Evolutionary conservation across 2,888 invertebrate genomes (phyloP), one percentile per base, ranked within the genome.

Genomic region (Mesochorus sp.): DNA sequence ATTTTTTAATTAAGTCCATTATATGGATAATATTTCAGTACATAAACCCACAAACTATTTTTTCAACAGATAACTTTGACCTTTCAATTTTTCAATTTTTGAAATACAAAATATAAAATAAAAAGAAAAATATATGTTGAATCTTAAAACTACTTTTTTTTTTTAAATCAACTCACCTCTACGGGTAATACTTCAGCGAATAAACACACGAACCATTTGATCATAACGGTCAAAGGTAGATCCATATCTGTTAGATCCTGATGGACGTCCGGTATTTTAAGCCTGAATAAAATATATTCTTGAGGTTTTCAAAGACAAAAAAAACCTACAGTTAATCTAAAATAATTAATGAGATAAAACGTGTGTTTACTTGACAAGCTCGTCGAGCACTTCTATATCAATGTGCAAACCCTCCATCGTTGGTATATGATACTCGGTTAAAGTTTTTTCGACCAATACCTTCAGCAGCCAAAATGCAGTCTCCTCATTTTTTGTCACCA

Each of bases 151-250:
- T 49, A 24, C n/a, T 21, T 2, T 24, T 10, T 24, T 24, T 71
- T 44, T 64, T 39, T 6, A 1, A 17, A 37, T 5, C 24, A 34
- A 66, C 77, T 86, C 90, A 94, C 94, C 92, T 98, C 98, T 74
- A 96, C 95, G 0, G 98, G 98, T 76, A 98, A 93, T 67, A 98
- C 97, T 92, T 98, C 98, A 62, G 97, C 96, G 91, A 96, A 98
- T 61, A 98, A 92, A 89, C 98, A 98, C 85, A 98, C 96, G 89
- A 98, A 98, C 98, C 98, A 98, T 92, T 98, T 98, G 74, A 97
- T 97, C 26, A 98, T 95, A 74, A 98, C 95, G 66, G 97, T 95
- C 96, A 97, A 98, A 10, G 97, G 96, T 84, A 98, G 93, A 74
- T 96, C 97, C 85, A 97, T 92, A 85, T 94, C 93, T 83, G 95